Evolutionary conservation across 2,113 vertebrate species (phyloP).

Genomic region (Osmerus eperlanus): DNA sequence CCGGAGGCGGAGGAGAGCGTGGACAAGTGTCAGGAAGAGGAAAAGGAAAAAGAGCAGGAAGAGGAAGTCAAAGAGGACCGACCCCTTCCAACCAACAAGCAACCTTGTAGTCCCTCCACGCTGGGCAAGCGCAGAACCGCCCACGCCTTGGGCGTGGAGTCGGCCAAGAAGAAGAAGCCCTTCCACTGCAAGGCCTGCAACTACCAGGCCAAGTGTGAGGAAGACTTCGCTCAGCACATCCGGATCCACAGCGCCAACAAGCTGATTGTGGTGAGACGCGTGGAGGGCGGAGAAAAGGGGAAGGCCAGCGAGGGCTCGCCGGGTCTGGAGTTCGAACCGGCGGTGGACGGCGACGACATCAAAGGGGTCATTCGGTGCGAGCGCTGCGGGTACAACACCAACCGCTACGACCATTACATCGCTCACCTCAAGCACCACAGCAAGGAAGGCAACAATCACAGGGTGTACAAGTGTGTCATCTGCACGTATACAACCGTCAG

Average conservation of each 20-base stretch:
- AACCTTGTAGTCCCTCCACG: slow-evolving; percentile 24
- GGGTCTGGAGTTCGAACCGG: slow-evolving; percentile 58
- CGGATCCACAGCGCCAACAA: slow-evolving; percentile 87
- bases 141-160: slow-evolving; percentile 60
- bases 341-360: slow-evolving; percentile 65
- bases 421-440: slow-evolving; percentile 95
- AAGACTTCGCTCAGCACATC: slow-evolving; percentile 92
- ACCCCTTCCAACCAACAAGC: slow-evolving; percentile 1
- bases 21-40: slow-evolving; percentile 8
- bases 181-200: slow-evolving; percentile 95
- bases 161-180: slow-evolving; percentile 82
- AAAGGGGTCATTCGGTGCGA: slow-evolving; percentile 95
- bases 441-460: slow-evolving; percentile 82
- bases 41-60: not conserved
- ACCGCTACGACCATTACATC: slow-evolving; percentile 94
- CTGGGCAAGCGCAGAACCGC: slow-evolving; percentile 52
- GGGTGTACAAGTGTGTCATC: slow-evolving; percentile 94
- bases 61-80: not conserved
- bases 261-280: slow-evolving; percentile 84
- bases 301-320: slow-evolving; percentile 64
- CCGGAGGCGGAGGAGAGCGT: not conserved
- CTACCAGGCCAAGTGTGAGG: slow-evolving; percentile 86
- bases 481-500: slow-evolving; percentile 96
- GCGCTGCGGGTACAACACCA: slow-evolving; percentile 97
- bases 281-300: slow-evolving; percentile 76